Conservation (phyloP, 2,888 invertebrate species). For the Harpalus rufipes region DNA sequence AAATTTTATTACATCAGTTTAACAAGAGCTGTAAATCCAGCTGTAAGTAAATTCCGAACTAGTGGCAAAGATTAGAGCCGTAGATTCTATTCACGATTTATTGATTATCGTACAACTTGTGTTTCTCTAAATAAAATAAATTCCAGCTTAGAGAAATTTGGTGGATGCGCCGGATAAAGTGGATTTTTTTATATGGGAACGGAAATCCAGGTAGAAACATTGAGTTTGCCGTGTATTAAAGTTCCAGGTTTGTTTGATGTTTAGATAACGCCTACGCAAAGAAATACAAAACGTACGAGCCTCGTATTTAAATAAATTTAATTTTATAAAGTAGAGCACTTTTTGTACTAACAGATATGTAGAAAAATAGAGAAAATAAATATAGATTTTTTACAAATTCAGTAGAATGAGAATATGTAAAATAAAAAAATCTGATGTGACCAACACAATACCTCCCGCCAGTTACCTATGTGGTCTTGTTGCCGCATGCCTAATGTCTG, state of each 20-base stretch:
- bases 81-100: too few species aligned
- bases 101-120: too few species aligned
- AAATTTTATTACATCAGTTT: constrained; percentile 33
- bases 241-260: neutral
- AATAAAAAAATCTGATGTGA: too few species aligned
- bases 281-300: neutral
- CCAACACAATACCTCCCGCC: too few species aligned
- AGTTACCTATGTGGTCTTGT: too few species aligned
- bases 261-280: neutral
- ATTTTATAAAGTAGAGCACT: neutral
- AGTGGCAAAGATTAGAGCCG: too few species aligned
- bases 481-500: too few species aligned
- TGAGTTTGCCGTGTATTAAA: neutral
- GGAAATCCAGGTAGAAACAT: too few species aligned
- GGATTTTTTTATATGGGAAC: neutral
- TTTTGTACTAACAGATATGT: too few species aligned
- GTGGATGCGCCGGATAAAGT: neutral
- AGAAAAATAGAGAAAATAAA: too few species aligned
- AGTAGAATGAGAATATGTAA: too few species aligned
- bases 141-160: neutral
- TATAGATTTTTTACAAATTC: too few species aligned
- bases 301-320: neutral
- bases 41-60: neutral
- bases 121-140: neutral
- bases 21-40: constrained; percentile 17